Evolutionary conservation across 1,140 invertebrate genomes (phyloP), one percentile per base, ranked within the genome.

Genomic region (Grapholita molesta): DNA sequence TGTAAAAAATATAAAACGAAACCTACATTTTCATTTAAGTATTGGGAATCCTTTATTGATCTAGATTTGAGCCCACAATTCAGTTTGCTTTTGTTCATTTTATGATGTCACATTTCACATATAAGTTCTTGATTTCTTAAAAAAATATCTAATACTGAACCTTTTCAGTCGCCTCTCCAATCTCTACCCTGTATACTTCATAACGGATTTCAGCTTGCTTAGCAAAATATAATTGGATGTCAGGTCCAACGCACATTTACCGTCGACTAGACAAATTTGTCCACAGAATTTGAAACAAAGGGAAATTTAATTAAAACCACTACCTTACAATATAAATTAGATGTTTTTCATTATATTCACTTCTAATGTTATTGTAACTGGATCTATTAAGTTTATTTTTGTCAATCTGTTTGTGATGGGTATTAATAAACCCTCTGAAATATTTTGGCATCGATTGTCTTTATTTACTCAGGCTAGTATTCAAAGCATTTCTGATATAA

Each of bases 231-330:
- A 69, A 69, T 69, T 69, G 42, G 48, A 65, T 65, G 61, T 69
- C 68, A 69, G 57, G 42, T 24, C 18, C 15, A 53, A 12, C 61
- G 57, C 61, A n/a, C 23, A 53, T 69, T 64, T 65, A 15, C 23
- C 77, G 73, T 73, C 77, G 77, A 79, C 73, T 75, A 61, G 55
- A 30, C 55, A n/a, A 32, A 61, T 61, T 61, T 61, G 24, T 61
- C 28, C 55, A 30, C 75, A 75, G 73, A 69, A 70, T 72, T 24
- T 8, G n/a, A 70, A 69, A 61, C 55, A 61, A 61, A 61, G 24
- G 24, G 24, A n/a, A 30, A n/a, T 32, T 61, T 61, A 61, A 61
- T 61, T 61, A 61, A 15, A 61, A 30, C 25, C 55, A 25, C 7
- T 15, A 30, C 25, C 55, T 18, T 25, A 12, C 24, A 61, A 30